Conservation (phyloP, 2,113 vertebrate genomes). For the Caloenas nicobarica region DNA sequence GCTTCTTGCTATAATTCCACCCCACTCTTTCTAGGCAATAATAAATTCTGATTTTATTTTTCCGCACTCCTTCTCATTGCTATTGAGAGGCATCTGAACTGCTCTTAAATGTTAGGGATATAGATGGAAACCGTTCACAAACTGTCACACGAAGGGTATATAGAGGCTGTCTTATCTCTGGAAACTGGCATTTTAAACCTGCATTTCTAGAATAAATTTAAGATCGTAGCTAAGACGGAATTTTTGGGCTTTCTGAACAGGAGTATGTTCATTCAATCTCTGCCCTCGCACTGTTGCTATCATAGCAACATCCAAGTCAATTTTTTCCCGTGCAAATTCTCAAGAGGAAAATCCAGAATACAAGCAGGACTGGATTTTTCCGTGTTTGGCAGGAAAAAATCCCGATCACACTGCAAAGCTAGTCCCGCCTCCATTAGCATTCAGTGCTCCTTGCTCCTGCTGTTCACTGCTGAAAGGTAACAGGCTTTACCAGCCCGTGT, state of each 20-base stretch:
- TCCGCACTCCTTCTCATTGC: not conserved
- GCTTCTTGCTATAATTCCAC: not conserved
- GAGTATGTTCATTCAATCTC: not conserved
- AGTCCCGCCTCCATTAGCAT: not conserved
- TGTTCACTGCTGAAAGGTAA: not conserved
- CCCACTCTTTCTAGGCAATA: not conserved
- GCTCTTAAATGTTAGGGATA: not conserved
- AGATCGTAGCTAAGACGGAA: not conserved
- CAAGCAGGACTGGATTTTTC: not conserved
- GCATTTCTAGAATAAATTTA: not conserved
- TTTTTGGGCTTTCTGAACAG: not conserved
- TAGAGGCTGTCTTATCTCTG: not conserved
- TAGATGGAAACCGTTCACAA: slow-evolving; percentile 7
- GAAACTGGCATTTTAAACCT: not conserved
- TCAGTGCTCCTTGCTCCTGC: not conserved
- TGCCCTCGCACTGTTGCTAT: not conserved
- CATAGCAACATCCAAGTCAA: not conserved
- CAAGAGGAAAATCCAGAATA: not conserved
- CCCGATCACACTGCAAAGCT: not conserved
- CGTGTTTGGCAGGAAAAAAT: not conserved
- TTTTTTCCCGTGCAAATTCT: not conserved
- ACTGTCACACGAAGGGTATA: not conserved
- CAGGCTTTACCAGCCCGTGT: not conserved
- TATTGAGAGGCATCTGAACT: not conserved
- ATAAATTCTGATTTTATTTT: not conserved